These are phyloP conservation scores for Pharmacophagus antenor DNA, from an alignment of 2,888 invertebrate genomes.

Conservation along the genomic window DNA sequence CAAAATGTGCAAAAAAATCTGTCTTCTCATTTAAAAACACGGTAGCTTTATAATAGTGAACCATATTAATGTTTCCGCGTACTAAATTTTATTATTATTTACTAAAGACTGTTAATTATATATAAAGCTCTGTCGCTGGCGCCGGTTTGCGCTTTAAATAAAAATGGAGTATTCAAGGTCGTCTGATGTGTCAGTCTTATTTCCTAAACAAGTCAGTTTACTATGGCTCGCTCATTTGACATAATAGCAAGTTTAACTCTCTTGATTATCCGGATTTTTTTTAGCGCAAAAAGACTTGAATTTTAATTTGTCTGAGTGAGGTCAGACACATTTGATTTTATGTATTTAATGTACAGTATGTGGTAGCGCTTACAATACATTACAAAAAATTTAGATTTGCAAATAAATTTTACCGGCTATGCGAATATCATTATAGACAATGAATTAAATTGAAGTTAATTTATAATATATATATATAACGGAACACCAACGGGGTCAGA, in stretches of 20 bases:
- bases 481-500: no score
- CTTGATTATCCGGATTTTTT: slow-evolving; percentile 10
- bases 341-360: background rate
- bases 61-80: slow-evolving; percentile 10
- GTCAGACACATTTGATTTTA: background rate
- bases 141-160: slow-evolving; percentile 21
- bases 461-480: no score
- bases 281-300: slow-evolving; percentile 1
- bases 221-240: slow-evolving; percentile 10
- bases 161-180: slow-evolving; percentile 25
- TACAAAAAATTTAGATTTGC: background rate
- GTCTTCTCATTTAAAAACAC: background rate
- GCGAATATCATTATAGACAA: background rate
- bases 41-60: slow-evolving; percentile 13
- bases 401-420: background rate
- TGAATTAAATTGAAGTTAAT: no score
- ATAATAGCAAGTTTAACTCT: slow-evolving; percentile 5
- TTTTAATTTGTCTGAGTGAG: slow-evolving; percentile 1
- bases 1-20: background rate
- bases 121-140: slow-evolving; percentile 17
- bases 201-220: slow-evolving; percentile 22
- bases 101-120: slow-evolving; percentile 18
- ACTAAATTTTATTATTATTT: slow-evolving; percentile 15
- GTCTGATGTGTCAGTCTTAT: slow-evolving; percentile 25
- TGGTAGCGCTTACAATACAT: background rate